phyloP scores from a whole-genome alignment of 2,113 vertebrate species.

The Carassius auratus region DNA sequence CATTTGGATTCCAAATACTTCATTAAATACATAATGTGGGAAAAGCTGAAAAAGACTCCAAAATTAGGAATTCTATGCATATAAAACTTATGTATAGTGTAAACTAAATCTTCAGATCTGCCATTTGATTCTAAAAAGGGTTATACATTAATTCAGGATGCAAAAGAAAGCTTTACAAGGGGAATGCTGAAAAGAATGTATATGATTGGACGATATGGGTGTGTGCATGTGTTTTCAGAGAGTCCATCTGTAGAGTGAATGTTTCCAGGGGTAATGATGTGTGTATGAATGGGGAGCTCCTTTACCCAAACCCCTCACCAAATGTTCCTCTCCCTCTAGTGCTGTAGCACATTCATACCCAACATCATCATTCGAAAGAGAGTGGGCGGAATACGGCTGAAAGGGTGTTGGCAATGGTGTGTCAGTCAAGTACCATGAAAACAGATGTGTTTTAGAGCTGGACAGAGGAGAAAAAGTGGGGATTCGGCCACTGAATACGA shows the following conservation, averaged over 20 bases:
- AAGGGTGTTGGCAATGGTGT: conserved; percentile 39
- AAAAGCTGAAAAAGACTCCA: neutral
- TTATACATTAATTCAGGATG: neutral
- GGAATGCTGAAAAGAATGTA: conserved; percentile 8
- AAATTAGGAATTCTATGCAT: neutral
- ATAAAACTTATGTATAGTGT: neutral
- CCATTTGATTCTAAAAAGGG: neutral
- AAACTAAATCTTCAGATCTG: neutral
- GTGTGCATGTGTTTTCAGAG: conserved; percentile 28
- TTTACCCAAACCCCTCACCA: conserved; percentile 51
- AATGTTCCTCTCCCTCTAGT: conserved; percentile 44
- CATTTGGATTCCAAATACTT: neutral
- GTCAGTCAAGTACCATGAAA: conserved; percentile 43
- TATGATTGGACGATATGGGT: conserved; percentile 20
- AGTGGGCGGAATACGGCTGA: conserved; percentile 38
- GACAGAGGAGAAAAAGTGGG: neutral
- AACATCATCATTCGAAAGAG: conserved; percentile 39
- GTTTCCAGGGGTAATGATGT: conserved; percentile 40
- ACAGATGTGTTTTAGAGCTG: conserved; percentile 50
- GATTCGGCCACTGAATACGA: conserved; percentile 15
- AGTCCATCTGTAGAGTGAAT: conserved; percentile 50
- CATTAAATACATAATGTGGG: neutral
- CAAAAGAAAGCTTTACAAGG: neutral
- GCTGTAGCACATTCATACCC: conserved; percentile 43
- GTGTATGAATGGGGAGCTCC: conserved; percentile 50